A percentile compares a stretch with the other conserved stretches of the same genome.
These are phyloP conservation scores for Chymomyza procnemis DNA, from an alignment of 2,888 invertebrate genomes.

Conservation along the genomic window DNA sequence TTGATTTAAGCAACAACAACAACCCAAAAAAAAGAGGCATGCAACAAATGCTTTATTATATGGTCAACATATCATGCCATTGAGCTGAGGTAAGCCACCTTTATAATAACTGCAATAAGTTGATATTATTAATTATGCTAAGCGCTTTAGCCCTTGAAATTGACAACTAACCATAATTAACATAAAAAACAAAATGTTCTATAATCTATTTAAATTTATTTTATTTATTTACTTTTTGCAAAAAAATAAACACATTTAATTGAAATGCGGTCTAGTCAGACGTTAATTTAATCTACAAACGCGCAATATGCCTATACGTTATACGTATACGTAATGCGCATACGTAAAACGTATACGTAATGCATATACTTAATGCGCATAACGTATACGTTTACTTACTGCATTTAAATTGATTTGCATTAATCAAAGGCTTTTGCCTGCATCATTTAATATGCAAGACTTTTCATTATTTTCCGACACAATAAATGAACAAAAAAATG, in stretches of 20 bases:
- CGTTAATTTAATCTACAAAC: background rate
- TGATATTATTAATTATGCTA: background rate
- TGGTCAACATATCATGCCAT: too few relatives aligned
- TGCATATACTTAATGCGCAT: too few relatives aligned
- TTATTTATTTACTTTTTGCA: background rate
- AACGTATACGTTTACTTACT: background rate
- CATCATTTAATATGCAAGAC: background rate
- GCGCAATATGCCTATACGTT: background rate
- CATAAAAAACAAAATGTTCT: background rate
- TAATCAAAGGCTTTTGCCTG: too few relatives aligned
- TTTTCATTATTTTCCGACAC: background rate
- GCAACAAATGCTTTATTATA: constrained; percentile 14
- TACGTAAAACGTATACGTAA: background rate
- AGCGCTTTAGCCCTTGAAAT: background rate
- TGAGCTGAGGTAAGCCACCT: background rate
- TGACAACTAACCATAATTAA: background rate
- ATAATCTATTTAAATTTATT: background rate
- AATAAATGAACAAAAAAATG: background rate
- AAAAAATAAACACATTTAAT: background rate
- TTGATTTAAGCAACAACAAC: constrained; percentile 7
- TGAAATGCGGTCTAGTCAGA: background rate
- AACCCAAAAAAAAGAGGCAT: constrained; percentile 1
- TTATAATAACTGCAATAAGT: background rate
- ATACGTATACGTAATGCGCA: too few relatives aligned
- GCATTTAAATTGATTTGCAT: background rate